phyloP scores from a whole-genome alignment of 2,888 invertebrate species.

The Chloroclystis v-ata region DNA sequence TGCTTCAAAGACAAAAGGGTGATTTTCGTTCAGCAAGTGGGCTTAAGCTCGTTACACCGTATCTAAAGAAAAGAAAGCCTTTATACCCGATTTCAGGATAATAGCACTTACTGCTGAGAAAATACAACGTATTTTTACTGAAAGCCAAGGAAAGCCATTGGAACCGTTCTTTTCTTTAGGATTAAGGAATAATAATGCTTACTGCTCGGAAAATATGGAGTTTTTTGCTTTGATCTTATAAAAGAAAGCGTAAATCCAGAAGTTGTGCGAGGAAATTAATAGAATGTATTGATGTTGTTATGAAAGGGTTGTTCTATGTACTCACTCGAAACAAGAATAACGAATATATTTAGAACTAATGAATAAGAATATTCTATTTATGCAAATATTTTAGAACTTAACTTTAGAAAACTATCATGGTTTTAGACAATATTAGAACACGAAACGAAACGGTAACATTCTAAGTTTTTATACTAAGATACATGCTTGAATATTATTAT shows the following conservation, averaged over 20 bases:
- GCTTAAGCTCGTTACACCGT: slow-evolving; percentile 16
- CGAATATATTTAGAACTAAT: too few relatives aligned
- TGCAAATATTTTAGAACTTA: too few relatives aligned
- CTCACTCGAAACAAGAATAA: too few relatives aligned
- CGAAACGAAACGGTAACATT: too few relatives aligned
- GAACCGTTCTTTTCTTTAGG: background rate
- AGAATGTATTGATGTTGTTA: background rate
- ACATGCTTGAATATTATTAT: too few relatives aligned
- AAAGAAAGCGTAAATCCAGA: background rate
- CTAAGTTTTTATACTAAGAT: too few relatives aligned
- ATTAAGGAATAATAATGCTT: slow-evolving; percentile 1
- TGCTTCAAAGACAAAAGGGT: slow-evolving; percentile 7
- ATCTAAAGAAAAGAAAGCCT: slow-evolving; percentile 13
- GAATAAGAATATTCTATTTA: too few relatives aligned
- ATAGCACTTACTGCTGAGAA: slow-evolving; percentile 8
- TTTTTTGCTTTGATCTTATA: background rate
- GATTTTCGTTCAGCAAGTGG: slow-evolving; percentile 10
- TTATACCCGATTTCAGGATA: slow-evolving; percentile 7
- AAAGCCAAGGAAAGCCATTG: slow-evolving; percentile 3
- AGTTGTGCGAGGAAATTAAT: background rate
- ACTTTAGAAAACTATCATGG: too few relatives aligned
- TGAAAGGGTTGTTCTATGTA: too few relatives aligned
- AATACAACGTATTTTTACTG: slow-evolving; percentile 8
- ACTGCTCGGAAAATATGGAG: background rate
- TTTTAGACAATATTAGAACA: too few relatives aligned